phyloP scores from a whole-genome alignment of 1,140 invertebrate species.

The Lithobius niger region DNA sequence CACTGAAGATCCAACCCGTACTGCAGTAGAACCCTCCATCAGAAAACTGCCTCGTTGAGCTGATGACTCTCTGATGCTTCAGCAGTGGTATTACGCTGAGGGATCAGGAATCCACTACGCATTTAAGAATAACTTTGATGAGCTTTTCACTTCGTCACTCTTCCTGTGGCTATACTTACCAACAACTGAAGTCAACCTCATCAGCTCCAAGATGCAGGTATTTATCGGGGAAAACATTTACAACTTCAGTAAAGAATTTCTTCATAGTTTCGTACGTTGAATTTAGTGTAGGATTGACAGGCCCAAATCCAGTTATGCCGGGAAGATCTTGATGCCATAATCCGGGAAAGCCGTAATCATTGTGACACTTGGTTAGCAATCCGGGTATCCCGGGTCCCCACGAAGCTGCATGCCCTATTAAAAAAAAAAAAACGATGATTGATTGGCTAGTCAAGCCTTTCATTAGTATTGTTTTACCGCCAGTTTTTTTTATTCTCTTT shows the following conservation, averaged over 20 bases:
- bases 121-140: too few relatives aligned
- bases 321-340: slow-evolving; percentile 27
- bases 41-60: too few relatives aligned
- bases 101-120: too few relatives aligned
- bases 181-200: slow-evolving; percentile 70
- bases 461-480: too few relatives aligned
- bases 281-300: slow-evolving; percentile 55
- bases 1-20: too few relatives aligned
- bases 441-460: too few relatives aligned
- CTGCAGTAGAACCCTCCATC: too few relatives aligned
- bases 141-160: too few relatives aligned
- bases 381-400: slow-evolving; percentile 59
- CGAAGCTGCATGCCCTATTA: slow-evolving; percentile 60
- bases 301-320: slow-evolving; percentile 51
- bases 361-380: slow-evolving; percentile 59
- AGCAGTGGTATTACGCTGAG: too few relatives aligned
- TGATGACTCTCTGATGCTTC: too few relatives aligned
- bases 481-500: too few relatives aligned
- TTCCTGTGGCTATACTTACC: too few relatives aligned
- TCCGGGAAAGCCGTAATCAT: slow-evolving; percentile 25
- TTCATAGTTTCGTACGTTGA: slow-evolving; percentile 49
- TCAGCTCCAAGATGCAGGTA: slow-evolving; percentile 81
- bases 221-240: slow-evolving; percentile 52
- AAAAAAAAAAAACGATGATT: slow-evolving; percentile 15
- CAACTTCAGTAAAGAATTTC: slow-evolving; percentile 53